A percentile compares a stretch with the other conserved stretches of the same genome.
Evolutionary conservation across 2,888 invertebrate genomes (phyloP).

Genomic region (Tetranychus piercei): DNA sequence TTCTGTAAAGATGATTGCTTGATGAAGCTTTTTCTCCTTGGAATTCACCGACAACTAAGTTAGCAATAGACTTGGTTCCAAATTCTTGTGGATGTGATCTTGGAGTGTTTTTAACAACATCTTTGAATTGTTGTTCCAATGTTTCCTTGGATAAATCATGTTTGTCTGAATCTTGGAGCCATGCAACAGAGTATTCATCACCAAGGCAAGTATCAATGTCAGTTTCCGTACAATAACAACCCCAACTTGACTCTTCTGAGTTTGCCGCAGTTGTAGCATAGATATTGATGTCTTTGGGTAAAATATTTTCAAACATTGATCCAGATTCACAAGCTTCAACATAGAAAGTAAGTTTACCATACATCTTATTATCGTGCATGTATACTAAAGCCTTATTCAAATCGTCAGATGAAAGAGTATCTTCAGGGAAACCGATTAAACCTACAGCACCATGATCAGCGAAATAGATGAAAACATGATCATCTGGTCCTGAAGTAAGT

Average conservation of each 20-base stretch:
- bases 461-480: constrained; percentile 44
- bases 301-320: constrained; percentile 41
- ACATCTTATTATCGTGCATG: constrained; percentile 37
- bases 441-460: constrained; percentile 44
- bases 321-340: constrained; percentile 46
- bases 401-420: constrained; percentile 32
- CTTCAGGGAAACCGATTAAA: constrained; percentile 39
- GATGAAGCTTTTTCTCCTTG: constrained; percentile 19
- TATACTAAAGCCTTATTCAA: constrained; percentile 32
- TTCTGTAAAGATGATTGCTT: not conserved
- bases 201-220: constrained; percentile 38
- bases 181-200: constrained; percentile 43
- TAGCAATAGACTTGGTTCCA: constrained; percentile 34
- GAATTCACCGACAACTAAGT: constrained; percentile 26
- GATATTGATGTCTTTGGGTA: constrained; percentile 39
- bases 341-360: constrained; percentile 40
- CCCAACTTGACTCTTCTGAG: constrained; percentile 33
- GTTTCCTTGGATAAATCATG: constrained; percentile 38
- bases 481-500: constrained; percentile 36
- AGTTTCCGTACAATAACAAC: not conserved
- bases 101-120: constrained; percentile 40
- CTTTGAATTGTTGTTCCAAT: constrained; percentile 38
- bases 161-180: constrained; percentile 38
- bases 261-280: constrained; percentile 44
- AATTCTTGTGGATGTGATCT: constrained; percentile 42